Percentiles rank a stretch among this genome's conserved stretches.
Conservation (phyloP, 2,113 vertebrate genomes). For the Bubo bubo region DNA sequence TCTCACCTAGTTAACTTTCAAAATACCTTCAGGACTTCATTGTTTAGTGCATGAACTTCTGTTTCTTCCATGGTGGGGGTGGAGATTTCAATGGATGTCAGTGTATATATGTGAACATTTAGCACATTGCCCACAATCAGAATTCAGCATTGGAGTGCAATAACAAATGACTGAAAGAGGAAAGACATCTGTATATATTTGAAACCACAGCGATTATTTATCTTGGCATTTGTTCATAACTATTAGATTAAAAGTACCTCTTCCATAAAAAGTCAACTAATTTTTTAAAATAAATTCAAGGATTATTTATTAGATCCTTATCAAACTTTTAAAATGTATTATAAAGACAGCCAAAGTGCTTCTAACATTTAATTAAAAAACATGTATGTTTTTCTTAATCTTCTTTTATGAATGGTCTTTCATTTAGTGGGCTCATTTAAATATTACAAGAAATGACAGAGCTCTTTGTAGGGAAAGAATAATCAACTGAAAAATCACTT, state of each 20-base stretch:
- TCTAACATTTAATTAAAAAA: not conserved
- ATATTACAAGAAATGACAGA: not conserved
- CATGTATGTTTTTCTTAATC: not conserved
- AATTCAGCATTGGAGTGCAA: not conserved
- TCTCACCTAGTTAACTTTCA: not conserved
- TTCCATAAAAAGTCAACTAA: not conserved
- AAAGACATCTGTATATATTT: constrained; percentile 32
- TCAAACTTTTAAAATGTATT: not conserved
- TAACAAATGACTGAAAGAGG: constrained; percentile 10
- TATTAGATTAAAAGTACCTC: not conserved
- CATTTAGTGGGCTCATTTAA: not conserved
- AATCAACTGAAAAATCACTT: not conserved
- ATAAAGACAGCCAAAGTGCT: not conserved
- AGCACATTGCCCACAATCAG: not conserved
- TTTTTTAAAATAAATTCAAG: not conserved
- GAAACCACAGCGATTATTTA: constrained; percentile 13
- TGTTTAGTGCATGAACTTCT: not conserved
- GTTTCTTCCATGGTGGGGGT: not conserved
- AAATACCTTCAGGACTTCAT: not conserved
- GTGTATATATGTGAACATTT: constrained; percentile 5
- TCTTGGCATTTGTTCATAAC: not conserved
- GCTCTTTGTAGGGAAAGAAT: not conserved
- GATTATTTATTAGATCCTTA: constrained; percentile 7
- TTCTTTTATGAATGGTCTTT: not conserved
- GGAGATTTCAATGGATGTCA: not conserved